phyloP scores from a whole-genome alignment of 2,113 vertebrate species.

The Trichomycterus rosablanca region DNA sequence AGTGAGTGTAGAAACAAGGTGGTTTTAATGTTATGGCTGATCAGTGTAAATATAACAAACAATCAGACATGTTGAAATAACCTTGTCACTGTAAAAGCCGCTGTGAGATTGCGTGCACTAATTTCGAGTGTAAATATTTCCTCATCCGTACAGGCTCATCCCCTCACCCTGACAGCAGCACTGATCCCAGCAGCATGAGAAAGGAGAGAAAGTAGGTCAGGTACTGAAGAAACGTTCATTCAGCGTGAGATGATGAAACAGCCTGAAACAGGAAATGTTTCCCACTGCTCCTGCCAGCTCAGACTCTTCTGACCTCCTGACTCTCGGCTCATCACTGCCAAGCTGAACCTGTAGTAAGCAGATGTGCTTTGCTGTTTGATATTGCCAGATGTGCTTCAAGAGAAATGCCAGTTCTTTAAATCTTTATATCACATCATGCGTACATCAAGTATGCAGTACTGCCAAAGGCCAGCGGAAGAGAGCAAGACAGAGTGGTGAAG shows the following conservation, averaged over 20 bases:
- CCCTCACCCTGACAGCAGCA: slow-evolving; percentile 17
- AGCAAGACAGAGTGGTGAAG: background rate
- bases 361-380: slow-evolving; percentile 16
- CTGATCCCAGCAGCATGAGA: slow-evolving; percentile 42
- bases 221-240: slow-evolving; percentile 45
- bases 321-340: background rate
- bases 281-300: background rate
- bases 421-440: too few species aligned
- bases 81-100: too few species aligned
- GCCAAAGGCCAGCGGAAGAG: background rate
- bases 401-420: slow-evolving; percentile 4
- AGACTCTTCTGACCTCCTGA: slow-evolving; percentile 33
- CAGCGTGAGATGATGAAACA: slow-evolving; percentile 31
- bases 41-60: too few species aligned
- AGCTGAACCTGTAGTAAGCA: slow-evolving; percentile 20
- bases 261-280: slow-evolving; percentile 15
- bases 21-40: too few species aligned
- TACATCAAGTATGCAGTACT: slow-evolving; percentile 1
- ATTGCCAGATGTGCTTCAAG: slow-evolving; percentile 11
- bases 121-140: too few species aligned
- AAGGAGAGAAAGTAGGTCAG: slow-evolving; percentile 53
- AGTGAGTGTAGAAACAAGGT: too few species aligned
- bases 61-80: too few species aligned
- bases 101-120: too few species aligned
- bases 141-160: too few species aligned